Evolutionary conservation across 2,113 vertebrate genomes (phyloP).

Genomic region (Atrichornis clamosus): DNA sequence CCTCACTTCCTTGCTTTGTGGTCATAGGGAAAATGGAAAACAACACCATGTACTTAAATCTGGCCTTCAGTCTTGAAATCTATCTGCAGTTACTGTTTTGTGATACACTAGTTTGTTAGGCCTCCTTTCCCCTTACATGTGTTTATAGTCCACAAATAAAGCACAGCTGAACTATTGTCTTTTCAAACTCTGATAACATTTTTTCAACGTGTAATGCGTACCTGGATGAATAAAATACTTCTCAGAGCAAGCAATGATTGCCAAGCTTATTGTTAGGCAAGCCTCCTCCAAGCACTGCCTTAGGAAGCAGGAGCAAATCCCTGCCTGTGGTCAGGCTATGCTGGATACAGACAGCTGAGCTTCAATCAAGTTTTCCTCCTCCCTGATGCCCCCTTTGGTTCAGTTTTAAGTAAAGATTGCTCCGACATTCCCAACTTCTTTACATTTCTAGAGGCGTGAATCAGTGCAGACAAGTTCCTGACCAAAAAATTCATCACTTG

Average conservation of each 20-base stretch:
- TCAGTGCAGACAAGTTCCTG: not conserved
- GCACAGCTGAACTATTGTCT: not conserved
- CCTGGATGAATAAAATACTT: not conserved
- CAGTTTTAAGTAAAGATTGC: not conserved
- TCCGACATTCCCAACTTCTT: not conserved
- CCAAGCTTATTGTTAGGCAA: accelerated
- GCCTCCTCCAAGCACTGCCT: not conserved
- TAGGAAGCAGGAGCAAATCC: not conserved
- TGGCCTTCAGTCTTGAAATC: not conserved
- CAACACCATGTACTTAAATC: not conserved
- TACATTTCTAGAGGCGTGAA: not conserved
- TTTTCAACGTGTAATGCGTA: not conserved
- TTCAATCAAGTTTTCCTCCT: not conserved
- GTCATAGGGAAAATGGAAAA: not conserved
- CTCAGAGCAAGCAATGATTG: not conserved
- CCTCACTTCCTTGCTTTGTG: not conserved
- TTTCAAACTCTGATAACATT: not conserved
- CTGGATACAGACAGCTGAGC: not conserved
- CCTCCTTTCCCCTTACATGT: not conserved
- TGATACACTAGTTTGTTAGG: not conserved
- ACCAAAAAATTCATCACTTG: not conserved
- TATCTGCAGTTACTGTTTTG: not conserved
- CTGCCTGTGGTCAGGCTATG: not conserved
- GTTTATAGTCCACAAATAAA: not conserved
- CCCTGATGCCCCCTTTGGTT: not conserved